Percentiles rank a stretch among this genome's conserved stretches.
These are phyloP conservation scores for Sula dactylatra DNA, from an alignment of 2,113 vertebrate species.

Conservation along the genomic window DNA sequence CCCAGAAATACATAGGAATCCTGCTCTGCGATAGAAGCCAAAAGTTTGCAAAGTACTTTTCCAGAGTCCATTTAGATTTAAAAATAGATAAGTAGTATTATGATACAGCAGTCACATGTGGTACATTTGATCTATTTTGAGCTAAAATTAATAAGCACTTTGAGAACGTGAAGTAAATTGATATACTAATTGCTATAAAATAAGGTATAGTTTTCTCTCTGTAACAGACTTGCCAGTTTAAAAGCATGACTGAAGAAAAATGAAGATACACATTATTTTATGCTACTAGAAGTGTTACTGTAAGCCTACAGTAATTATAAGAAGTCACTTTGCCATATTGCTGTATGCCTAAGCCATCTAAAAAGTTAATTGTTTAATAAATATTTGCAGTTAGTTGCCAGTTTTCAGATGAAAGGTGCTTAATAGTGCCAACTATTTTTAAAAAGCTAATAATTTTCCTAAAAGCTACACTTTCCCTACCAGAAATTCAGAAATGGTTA, in stretches of 20 bases:
- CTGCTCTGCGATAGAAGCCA: slow-evolving; percentile 1
- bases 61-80: slow-evolving; percentile 63
- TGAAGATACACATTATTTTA: not conserved
- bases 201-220: slow-evolving; percentile 24
- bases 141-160: slow-evolving; percentile 66
- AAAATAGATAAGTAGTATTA: slow-evolving; percentile 65
- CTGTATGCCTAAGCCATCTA: not conserved
- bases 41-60: slow-evolving; percentile 59
- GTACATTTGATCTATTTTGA: slow-evolving; percentile 60
- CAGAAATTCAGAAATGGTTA: slow-evolving; percentile 22
- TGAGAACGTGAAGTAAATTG: slow-evolving; percentile 59
- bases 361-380: not conserved
- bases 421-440: not conserved
- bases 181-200: slow-evolving; percentile 61
- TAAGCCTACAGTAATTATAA: not conserved
- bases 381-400: not conserved
- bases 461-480: not conserved
- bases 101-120: slow-evolving; percentile 62
- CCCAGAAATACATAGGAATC: slow-evolving; percentile 17
- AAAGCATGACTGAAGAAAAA: not conserved
- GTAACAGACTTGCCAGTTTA: not conserved
- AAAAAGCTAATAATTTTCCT: not conserved
- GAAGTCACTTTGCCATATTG: not conserved
- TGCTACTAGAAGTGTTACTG: not conserved
- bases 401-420: not conserved